These are phyloP conservation scores for Chelon auratus DNA, from an alignment of 2,797 vertebrate genomes.

Conservation along the genomic window DNA sequence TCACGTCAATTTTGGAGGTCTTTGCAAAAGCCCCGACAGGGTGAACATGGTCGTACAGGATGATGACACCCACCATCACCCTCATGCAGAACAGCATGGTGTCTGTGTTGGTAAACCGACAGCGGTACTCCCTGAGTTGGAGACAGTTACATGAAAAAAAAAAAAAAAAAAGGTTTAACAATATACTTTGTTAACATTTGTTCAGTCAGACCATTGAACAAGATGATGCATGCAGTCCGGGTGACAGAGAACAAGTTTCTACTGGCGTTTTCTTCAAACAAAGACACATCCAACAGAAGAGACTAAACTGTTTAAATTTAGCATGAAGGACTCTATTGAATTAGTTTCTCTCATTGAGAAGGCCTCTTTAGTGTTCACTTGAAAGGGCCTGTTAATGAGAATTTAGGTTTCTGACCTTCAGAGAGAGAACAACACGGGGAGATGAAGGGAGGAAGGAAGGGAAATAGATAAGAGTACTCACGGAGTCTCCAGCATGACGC, in stretches of 20 bases:
- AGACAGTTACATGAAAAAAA: not conserved
- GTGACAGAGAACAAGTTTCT: not conserved
- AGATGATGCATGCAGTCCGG: not conserved
- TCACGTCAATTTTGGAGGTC: conserved; percentile 94
- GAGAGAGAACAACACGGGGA: not conserved
- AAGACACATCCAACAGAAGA: conserved; percentile 17
- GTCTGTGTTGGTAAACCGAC: conserved; percentile 94
- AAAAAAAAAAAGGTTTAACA: not conserved
- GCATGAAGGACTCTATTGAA: conserved; percentile 41
- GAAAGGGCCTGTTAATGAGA: conserved; percentile 40
- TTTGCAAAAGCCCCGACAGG: conserved; percentile 93
- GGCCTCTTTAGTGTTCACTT: conserved; percentile 26
- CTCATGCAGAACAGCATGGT: conserved; percentile 95
- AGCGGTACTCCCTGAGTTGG: conserved; percentile 88
- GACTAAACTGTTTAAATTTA: conserved; percentile 2
- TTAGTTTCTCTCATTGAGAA: conserved; percentile 16
- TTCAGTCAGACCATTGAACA: not conserved
- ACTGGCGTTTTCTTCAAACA: conserved; percentile 22
- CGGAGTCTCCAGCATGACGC: conserved; percentile 95
- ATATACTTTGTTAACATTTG: not conserved
- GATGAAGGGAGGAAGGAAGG: not conserved
- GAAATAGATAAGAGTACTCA: conserved; percentile 77
- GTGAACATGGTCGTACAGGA: conserved; percentile 94
- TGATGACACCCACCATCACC: conserved; percentile 95
- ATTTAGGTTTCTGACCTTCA: conserved; percentile 28